Evolutionary conservation across 2,797 vertebrate species (phyloP).

Genomic region (Notoglanidium macrostoma): DNA sequence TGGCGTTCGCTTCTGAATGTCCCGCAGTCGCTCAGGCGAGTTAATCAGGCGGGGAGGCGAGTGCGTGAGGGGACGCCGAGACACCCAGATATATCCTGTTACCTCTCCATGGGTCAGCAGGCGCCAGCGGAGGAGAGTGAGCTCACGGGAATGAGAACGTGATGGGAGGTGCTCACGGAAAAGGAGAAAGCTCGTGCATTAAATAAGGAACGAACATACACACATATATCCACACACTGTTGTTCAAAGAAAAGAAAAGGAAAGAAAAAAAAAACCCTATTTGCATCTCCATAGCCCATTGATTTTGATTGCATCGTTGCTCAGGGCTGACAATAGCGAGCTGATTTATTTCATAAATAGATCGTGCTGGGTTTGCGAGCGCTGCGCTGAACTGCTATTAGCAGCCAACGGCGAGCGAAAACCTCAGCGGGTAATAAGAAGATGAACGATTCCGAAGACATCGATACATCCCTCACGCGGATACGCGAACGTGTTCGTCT

Average conservation of each 20-base stretch:
- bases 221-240: background rate
- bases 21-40: constrained; percentile 6
- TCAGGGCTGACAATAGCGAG: constrained; percentile 45
- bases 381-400: constrained; percentile 47
- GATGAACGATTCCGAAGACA: constrained; percentile 36
- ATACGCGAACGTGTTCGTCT: constrained; percentile 11
- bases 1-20: constrained; percentile 25
- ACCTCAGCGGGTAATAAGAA: constrained; percentile 42
- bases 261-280: constrained; percentile 14
- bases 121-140: background rate
- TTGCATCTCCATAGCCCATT: constrained; percentile 55
- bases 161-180: background rate
- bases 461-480: constrained; percentile 30
- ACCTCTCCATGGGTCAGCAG: constrained; percentile 30
- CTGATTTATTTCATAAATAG: constrained; percentile 56
- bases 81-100: constrained; percentile 38
- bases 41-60: constrained; percentile 29
- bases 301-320: constrained; percentile 54
- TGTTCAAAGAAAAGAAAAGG: constrained; percentile 13
- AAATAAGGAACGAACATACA: background rate
- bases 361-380: constrained; percentile 36
- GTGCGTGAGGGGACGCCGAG: background rate
- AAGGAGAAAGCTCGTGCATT: background rate
- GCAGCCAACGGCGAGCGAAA: constrained; percentile 32
- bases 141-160: background rate